phyloP scores from a whole-genome alignment of 1,140 invertebrate genomes.

The Mactra quadrangularis region DNA sequence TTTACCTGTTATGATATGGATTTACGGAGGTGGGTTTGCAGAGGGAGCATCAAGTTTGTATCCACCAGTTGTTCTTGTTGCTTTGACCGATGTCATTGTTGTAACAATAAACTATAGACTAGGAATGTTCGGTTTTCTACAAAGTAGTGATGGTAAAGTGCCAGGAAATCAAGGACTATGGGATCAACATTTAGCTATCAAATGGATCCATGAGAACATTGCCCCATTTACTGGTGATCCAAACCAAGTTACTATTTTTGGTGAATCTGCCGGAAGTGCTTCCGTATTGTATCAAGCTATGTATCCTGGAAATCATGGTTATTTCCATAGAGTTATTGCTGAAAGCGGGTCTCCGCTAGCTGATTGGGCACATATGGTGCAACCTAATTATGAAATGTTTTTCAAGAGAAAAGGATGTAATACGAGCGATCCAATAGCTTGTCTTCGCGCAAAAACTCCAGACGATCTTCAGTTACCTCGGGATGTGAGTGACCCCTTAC shows the following conservation, averaged over 20 bases:
- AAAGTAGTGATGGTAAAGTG: constrained; percentile 18
- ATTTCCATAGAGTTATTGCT: constrained; percentile 65
- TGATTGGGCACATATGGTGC: constrained; percentile 39
- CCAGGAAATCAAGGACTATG: constrained; percentile 89
- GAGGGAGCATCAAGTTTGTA: constrained; percentile 95
- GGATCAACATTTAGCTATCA: constrained; percentile 89
- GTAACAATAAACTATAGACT: constrained; percentile 98
- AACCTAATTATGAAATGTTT: constrained; percentile 5
- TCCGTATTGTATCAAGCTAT: constrained; percentile 66
- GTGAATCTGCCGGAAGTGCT: constrained; percentile 85
- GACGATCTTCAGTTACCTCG: neutral
- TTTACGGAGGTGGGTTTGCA: constrained; percentile 96
- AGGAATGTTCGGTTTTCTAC: constrained; percentile 89
- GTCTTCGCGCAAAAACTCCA: neutral
- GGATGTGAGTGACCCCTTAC: neutral
- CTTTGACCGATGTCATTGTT: constrained; percentile 95
- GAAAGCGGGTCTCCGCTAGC: constrained; percentile 63
- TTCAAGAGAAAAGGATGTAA: constrained; percentile 2
- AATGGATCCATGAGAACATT: constrained; percentile 90
- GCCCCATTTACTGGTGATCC: constrained; percentile 89
- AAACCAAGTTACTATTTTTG: constrained; percentile 88
- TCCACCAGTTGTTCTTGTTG: constrained; percentile 94
- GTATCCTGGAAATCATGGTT: constrained; percentile 66
- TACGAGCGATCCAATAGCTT: constrained; percentile 5
- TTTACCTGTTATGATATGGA: constrained; percentile 96